phyloP scores from a whole-genome alignment of 1,140 invertebrate species.

The Lasaia peninsularis region DNA sequence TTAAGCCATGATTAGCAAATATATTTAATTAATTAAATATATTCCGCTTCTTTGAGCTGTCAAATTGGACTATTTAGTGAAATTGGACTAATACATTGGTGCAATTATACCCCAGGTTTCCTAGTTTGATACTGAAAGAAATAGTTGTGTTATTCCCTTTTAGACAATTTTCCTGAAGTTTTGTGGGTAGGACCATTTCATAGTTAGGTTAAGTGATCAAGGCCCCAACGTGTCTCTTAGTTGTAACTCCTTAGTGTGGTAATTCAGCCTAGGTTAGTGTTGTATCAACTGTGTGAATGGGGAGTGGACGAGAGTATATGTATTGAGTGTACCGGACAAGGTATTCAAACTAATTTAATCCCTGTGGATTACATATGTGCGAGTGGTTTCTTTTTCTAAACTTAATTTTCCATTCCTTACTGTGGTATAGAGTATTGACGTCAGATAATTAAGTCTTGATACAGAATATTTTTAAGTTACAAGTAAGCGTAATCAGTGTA shows the following conservation, averaged over 20 bases:
- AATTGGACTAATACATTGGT: too few species aligned
- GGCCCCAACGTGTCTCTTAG: slow-evolving; percentile 34
- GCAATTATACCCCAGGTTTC: too few species aligned
- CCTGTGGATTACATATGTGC: slow-evolving; percentile 22
- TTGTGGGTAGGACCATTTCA: background rate
- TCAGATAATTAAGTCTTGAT: slow-evolving; percentile 64
- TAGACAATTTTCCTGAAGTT: slow-evolving; percentile 3
- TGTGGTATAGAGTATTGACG: slow-evolving; percentile 68
- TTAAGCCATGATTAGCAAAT: too few species aligned
- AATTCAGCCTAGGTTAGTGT: slow-evolving; percentile 64
- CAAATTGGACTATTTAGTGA: too few species aligned
- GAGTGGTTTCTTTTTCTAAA: slow-evolving; percentile 58
- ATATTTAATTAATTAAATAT: too few species aligned
- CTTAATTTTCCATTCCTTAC: slow-evolving; percentile 69
- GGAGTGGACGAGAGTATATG: slow-evolving; percentile 42
- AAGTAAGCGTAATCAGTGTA: slow-evolving; percentile 69
- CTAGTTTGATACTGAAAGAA: too few species aligned
- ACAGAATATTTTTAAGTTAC: slow-evolving; percentile 71
- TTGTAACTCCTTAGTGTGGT: slow-evolving; percentile 61
- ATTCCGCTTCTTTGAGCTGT: too few species aligned
- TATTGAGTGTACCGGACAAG: slow-evolving; percentile 38
- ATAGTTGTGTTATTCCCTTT: too few species aligned
- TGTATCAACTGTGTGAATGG: slow-evolving; percentile 54
- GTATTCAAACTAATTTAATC: slow-evolving; percentile 40
- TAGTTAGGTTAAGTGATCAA: background rate